A percentile compares a stretch with the other conserved stretches of the same genome.
Evolutionary conservation across 1,140 invertebrate genomes (phyloP).

Genomic region (Aphelinus certus): DNA sequence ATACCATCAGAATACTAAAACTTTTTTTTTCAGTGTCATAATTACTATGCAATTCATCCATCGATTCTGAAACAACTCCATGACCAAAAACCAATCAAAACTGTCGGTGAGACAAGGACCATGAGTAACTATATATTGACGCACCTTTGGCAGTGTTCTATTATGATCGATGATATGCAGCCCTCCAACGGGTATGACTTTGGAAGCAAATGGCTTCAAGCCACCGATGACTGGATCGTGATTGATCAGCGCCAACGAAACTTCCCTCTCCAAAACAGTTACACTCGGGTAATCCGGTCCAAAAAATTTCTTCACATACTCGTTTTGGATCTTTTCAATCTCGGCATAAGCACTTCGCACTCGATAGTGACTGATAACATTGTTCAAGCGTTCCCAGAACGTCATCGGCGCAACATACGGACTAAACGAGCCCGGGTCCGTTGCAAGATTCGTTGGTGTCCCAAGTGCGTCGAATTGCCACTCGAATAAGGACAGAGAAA

Average conservation of each 20-base stretch:
- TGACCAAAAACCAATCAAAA: no score
- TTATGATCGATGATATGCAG: constrained; percentile 60
- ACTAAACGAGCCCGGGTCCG: constrained; percentile 62
- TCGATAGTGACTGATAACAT: constrained; percentile 4
- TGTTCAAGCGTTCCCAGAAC: constrained; percentile 68
- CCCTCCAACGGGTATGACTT: constrained; percentile 71
- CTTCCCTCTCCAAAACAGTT: constrained; percentile 58
- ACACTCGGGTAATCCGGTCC: not conserved
- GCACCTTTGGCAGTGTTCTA: constrained; percentile 45
- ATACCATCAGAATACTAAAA: no score
- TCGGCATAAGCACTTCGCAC: not conserved
- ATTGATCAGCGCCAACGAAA: constrained; percentile 67
- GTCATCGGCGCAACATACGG: constrained; percentile 69
- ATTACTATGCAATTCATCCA: no score
- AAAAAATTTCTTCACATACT: not conserved
- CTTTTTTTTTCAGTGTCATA: no score
- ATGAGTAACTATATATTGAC: not conserved
- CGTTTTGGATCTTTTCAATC: not conserved
- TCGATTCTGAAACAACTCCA: no score
- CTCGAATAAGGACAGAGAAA: constrained; percentile 61
- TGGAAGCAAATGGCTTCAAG: constrained; percentile 62
- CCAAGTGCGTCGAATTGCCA: constrained; percentile 71
- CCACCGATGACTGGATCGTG: constrained; percentile 66
- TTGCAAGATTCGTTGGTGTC: constrained; percentile 67
- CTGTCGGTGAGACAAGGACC: not conserved